Conservation (phyloP, 2,797 vertebrate genomes). For the Spatula clypeata region DNA sequence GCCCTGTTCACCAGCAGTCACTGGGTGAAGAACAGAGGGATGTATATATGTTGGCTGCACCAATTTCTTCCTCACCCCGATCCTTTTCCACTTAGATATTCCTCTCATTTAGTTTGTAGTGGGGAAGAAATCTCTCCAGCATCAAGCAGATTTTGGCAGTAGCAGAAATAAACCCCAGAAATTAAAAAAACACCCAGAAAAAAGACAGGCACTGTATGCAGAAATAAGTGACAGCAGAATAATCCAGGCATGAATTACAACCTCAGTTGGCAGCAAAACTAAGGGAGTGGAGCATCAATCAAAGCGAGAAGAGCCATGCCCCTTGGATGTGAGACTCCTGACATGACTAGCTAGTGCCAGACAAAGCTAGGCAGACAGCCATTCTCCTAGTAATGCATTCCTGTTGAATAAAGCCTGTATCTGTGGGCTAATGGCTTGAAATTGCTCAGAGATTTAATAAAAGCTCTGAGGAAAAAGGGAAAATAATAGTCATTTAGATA, state of each 20-base stretch:
- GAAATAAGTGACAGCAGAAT: conserved; percentile 49
- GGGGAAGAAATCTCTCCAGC: background rate
- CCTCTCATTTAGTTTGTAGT: background rate
- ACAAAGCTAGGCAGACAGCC: conserved; percentile 47
- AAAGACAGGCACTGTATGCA: background rate
- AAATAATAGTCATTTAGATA: conserved; percentile 79
- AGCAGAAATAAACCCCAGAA: background rate
- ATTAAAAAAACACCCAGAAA: conserved; percentile 19
- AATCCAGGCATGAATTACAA: conserved; percentile 1
- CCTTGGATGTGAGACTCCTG: conserved; percentile 41
- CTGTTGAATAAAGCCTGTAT: conserved; percentile 51
- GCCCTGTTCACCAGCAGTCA: background rate
- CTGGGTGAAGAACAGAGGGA: background rate
- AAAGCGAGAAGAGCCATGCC: background rate
- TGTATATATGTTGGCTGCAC: background rate
- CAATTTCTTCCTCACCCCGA: background rate
- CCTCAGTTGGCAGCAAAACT: background rate
- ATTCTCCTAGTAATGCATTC: conserved; percentile 26
- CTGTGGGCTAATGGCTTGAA: conserved; percentile 66
- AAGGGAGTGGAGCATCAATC: conserved; percentile 31
- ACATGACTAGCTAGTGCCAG: conserved; percentile 41
- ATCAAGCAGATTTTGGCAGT: background rate
- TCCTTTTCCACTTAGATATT: background rate
- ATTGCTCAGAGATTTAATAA: conserved; percentile 71
- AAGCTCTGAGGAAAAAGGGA: conserved; percentile 66